Evolutionary conservation across 2,888 invertebrate genomes (phyloP).

Genomic region (Nomada fucata): DNA sequence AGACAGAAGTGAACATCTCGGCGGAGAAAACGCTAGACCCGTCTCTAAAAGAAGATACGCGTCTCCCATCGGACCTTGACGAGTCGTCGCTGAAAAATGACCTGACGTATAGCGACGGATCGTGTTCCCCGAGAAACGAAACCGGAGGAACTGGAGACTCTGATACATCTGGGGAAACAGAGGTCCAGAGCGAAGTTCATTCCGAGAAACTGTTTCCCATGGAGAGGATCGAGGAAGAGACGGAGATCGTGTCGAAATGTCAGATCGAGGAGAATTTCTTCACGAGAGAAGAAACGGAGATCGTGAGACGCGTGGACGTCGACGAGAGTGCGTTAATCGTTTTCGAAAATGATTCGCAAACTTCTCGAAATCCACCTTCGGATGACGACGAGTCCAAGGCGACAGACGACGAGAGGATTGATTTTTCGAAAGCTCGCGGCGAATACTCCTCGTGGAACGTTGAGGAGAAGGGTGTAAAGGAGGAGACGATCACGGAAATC

Average conservation of each 20-base stretch:
- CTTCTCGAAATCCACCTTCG: not conserved
- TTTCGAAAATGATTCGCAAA: not conserved
- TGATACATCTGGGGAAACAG: slow-evolving; percentile 19
- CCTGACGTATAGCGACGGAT: slow-evolving; percentile 22
- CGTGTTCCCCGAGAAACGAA: slow-evolving; percentile 40
- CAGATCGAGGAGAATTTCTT: slow-evolving; percentile 3
- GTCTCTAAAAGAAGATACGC: not conserved
- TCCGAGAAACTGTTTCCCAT: slow-evolving; percentile 4
- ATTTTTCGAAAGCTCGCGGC: not conserved
- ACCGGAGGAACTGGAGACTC: slow-evolving; percentile 29
- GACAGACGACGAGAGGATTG: not conserved
- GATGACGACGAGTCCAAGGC: not conserved
- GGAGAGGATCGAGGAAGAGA: slow-evolving; percentile 37
- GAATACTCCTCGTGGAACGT: not conserved
- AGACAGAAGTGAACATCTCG: slow-evolving; percentile 54
- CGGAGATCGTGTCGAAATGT: slow-evolving; percentile 3
- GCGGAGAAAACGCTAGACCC: slow-evolving; percentile 37
- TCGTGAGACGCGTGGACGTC: not conserved
- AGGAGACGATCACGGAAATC: not conserved
- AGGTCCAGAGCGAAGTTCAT: slow-evolving; percentile 11
- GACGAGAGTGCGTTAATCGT: not conserved
- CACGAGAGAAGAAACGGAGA: slow-evolving; percentile 16
- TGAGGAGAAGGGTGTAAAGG: not conserved
- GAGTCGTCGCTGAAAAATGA: slow-evolving; percentile 35
- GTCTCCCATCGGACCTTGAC: slow-evolving; percentile 27